These are phyloP conservation scores for Odontocolon sp. DNA, from an alignment of 2,888 invertebrate genomes.

Conservation along the genomic window DNA sequence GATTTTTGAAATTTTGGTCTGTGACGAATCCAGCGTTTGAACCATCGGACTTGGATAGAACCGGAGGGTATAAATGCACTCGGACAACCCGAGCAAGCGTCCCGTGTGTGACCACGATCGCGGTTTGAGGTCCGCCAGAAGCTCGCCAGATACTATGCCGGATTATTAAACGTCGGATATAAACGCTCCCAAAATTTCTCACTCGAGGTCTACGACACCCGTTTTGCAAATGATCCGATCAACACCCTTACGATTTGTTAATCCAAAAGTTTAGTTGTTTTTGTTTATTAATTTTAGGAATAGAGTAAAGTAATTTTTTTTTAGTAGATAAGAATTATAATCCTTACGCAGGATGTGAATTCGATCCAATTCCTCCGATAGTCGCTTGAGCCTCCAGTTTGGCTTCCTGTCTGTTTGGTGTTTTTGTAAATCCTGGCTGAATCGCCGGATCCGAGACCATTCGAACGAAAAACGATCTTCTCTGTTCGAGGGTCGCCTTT, in stretches of 20 bases:
- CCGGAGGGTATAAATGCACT: slow-evolving; percentile 17
- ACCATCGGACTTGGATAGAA: slow-evolving; percentile 22
- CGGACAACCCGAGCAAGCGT: slow-evolving; percentile 44
- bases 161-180: slow-evolving; percentile 77
- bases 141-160: slow-evolving; percentile 66
- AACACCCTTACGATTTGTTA: too few relatives aligned
- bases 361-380: slow-evolving; percentile 75
- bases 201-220: slow-evolving; percentile 36
- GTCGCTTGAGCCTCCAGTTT: slow-evolving; percentile 77
- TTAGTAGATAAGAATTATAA: too few relatives aligned
- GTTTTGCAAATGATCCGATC: too few relatives aligned
- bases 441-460: slow-evolving; percentile 99
- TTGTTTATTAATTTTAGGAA: too few relatives aligned
- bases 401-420: slow-evolving; percentile 76
- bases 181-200: slow-evolving; percentile 59
- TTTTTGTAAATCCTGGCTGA: slow-evolving; percentile 79
- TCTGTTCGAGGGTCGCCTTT: slow-evolving; percentile 92
- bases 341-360: slow-evolving; percentile 70
- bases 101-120: slow-evolving; percentile 73
- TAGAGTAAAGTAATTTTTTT: too few relatives aligned
- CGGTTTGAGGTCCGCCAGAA: slow-evolving; percentile 79
- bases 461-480: slow-evolving; percentile 97
- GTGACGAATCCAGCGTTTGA: too few relatives aligned
- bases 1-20: too few relatives aligned
- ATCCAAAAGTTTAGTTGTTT: too few relatives aligned